Base-by-base conservation (phyloP, 2,888 invertebrate genomes). In the Lingula anatina region DNA sequence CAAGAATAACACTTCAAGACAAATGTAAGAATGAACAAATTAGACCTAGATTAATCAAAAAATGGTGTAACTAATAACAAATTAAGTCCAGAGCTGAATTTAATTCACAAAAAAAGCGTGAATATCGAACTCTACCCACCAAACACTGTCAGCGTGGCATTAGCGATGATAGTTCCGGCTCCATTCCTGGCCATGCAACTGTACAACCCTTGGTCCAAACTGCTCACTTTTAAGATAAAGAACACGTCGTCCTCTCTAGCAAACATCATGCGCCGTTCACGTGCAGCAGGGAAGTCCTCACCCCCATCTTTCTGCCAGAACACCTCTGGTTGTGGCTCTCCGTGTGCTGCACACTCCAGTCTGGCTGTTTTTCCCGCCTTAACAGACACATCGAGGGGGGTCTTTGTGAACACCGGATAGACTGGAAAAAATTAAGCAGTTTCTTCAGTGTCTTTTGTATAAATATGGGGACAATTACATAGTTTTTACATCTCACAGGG, bases 111-210 rank as follows among this genome's bases (percentile, higher is more conserved):
- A n/a, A n/a, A n/a, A n/a, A n/a, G n/a, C n/a, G n/a, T n/a, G 12
- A n/a, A 28, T 15, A 43, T 7, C 3, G 28, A 20, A 26, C 27
- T 31, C 15, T 9, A 62, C 71, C 64, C 62, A 79, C 78, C 76
- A 48, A 85, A 78, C 47, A 95, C 90, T 57, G 86, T 85, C 26
- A 95, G 80, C 20, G 89, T 88, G 23, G 90, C 90, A 80, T 92
- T 93, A 2, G 90, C 86, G 59, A 86, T 84, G 36, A 91, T 87
- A 47, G 84, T 84, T 0, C 95, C 96, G 15, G 93, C 95, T 39
- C 86, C 83, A 78, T 94, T 96, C 66, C 86, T 85, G 0, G 95
- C 96, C 5, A 88, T 91, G 78, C 95, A 96, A 45, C 90, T 92
- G 73, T 96, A 96, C 27, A 90, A 82, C 0, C 96, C 96, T 78